Conservation (phyloP, 2,888 invertebrate species). For the Ferdinandea cuprea region DNA sequence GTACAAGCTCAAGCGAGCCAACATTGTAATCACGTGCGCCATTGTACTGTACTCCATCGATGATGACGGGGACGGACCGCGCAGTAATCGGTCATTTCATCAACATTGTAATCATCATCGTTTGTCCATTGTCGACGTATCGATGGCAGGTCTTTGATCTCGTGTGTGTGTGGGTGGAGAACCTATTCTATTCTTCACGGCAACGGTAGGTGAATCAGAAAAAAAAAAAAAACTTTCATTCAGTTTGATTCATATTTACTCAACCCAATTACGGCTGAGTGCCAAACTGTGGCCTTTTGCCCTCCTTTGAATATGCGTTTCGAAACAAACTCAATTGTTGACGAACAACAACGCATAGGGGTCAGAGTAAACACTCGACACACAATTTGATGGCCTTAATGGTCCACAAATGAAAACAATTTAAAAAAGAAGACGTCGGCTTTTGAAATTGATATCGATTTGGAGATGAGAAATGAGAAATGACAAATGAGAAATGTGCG, state of each 20-base stretch:
- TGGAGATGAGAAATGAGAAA: background rate
- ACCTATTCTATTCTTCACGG: too few relatives aligned
- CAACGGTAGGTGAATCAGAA: constrained; percentile 49
- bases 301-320: constrained; percentile 52
- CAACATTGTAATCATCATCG: constrained; percentile 38
- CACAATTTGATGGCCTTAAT: constrained; percentile 58
- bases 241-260: constrained; percentile 58
- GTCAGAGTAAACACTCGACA: constrained; percentile 69
- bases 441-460: constrained; percentile 68
- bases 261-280: constrained; percentile 53
- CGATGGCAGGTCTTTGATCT: constrained; percentile 15
- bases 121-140: constrained; percentile 39
- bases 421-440: constrained; percentile 31
- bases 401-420: constrained; percentile 54
- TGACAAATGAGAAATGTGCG: too few relatives aligned
- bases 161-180: constrained; percentile 31
- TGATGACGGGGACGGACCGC: constrained; percentile 24
- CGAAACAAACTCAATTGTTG: constrained; percentile 73
- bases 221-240: constrained; percentile 64
- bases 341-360: constrained; percentile 68
- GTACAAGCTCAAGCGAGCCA: too few relatives aligned
- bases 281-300: constrained; percentile 52
- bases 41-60: constrained; percentile 38
- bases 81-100: constrained; percentile 60
- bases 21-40: constrained; percentile 62